Conservation (phyloP, 2,113 vertebrate species). For the Cathartes aura region DNA sequence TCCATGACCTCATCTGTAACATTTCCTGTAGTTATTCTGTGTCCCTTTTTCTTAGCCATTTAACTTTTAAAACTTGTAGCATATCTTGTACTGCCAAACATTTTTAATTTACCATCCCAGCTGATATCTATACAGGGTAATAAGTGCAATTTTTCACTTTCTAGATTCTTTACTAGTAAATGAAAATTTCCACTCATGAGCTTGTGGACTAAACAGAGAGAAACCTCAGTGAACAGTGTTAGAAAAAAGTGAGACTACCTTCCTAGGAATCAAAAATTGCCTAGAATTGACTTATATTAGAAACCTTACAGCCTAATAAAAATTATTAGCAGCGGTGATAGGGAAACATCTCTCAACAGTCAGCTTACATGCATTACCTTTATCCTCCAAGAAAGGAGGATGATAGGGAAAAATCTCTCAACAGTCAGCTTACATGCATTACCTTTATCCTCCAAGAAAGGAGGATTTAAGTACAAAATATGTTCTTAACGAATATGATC, state of each 20-base stretch:
- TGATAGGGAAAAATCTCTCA: background rate
- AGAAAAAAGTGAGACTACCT: background rate
- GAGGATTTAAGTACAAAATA: background rate
- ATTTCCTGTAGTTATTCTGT: background rate
- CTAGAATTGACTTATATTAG: background rate
- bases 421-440: background rate
- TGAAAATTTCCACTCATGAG: background rate
- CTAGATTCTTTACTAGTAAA: background rate
- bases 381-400: background rate
- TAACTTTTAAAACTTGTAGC: background rate
- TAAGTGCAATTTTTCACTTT: background rate
- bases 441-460: background rate
- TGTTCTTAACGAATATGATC: background rate
- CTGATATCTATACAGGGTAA: background rate
- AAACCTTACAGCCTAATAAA: background rate
- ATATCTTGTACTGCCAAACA: background rate
- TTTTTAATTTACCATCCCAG: background rate
- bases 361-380: background rate
- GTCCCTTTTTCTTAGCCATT: background rate
- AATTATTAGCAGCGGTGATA: background rate
- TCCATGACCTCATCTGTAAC: background rate
- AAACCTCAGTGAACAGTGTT: background rate
- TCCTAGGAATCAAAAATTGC: background rate
- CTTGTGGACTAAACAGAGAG: background rate
- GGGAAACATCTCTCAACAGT: background rate